A percentile compares a stretch with the other conserved stretches of the same genome.
phyloP scores from a whole-genome alignment of 2,113 vertebrate species.

The Anolis carolinensis region DNA sequence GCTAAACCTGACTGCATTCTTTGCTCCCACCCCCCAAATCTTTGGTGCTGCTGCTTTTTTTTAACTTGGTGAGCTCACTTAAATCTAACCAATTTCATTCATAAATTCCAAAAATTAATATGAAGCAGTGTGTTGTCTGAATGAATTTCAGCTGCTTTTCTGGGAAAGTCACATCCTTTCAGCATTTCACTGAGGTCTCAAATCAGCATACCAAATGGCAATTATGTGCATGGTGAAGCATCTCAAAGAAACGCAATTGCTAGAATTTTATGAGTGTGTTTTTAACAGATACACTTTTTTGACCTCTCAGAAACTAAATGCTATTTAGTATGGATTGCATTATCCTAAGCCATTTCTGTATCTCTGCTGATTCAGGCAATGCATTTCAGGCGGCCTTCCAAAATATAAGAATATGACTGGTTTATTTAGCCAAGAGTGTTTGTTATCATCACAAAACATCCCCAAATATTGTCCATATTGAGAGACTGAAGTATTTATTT shows the following conservation, averaged over 20 bases:
- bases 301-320: not conserved
- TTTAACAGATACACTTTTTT: not conserved
- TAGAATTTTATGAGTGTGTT: not conserved
- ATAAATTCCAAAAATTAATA: not conserved
- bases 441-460: conserved; percentile 11
- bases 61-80: not conserved
- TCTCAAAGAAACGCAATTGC: not conserved
- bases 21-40: not conserved
- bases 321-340: conserved; percentile 6
- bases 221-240: not conserved
- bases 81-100: too few species aligned
- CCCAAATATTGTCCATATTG: not conserved
- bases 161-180: not conserved
- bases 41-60: not conserved
- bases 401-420: not conserved
- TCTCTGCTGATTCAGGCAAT: conserved; percentile 28
- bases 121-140: not conserved
- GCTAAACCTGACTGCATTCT: not conserved
- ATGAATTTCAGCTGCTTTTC: not conserved
- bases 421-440: not conserved
- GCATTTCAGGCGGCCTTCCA: not conserved
- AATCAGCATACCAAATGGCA: not conserved
- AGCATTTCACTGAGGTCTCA: not conserved
- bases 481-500: not conserved
- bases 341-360: not conserved